A percentile compares a stretch with the other conserved stretches of the same genome.
These are phyloP conservation scores for Azemiops feae DNA, from an alignment of 2,113 vertebrate species.

Conservation along the genomic window DNA sequence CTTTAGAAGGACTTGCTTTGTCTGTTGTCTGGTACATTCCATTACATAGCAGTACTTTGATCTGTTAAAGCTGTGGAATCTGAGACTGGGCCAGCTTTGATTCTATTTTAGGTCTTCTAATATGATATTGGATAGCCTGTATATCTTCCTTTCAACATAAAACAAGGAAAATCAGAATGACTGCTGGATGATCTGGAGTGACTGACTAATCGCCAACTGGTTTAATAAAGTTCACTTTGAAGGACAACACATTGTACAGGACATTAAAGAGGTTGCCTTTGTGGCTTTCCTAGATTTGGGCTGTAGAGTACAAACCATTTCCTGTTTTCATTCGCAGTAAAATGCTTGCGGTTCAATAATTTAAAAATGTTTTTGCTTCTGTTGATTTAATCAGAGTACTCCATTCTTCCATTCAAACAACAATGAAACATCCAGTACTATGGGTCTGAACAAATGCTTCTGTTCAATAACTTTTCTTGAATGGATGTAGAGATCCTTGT, in stretches of 20 bases:
- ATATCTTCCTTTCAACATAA: not conserved
- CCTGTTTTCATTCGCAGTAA: not conserved
- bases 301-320: not conserved
- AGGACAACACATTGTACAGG: constrained; percentile 5
- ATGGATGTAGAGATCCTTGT: not conserved
- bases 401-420: not conserved
- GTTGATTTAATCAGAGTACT: not conserved
- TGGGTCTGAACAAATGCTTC: not conserved
- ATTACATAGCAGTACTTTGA: constrained; percentile 11
- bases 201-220: constrained; percentile 5
- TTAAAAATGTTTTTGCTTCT: not conserved
- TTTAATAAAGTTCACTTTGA: constrained; percentile 19
- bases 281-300: not conserved
- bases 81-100: not conserved
- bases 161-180: constrained; percentile 12
- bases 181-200: not conserved
- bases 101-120: constrained; percentile 19
- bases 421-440: not conserved
- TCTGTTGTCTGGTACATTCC: not conserved
- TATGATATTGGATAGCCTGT: not conserved
- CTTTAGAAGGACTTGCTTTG: not conserved
- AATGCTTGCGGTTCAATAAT: not conserved
- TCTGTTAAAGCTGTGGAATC: constrained; percentile 7
- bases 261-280: not conserved
- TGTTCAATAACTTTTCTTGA: not conserved